Conservation (phyloP, 2,113 vertebrate species). For the Lethenteron reissneri region DNA sequence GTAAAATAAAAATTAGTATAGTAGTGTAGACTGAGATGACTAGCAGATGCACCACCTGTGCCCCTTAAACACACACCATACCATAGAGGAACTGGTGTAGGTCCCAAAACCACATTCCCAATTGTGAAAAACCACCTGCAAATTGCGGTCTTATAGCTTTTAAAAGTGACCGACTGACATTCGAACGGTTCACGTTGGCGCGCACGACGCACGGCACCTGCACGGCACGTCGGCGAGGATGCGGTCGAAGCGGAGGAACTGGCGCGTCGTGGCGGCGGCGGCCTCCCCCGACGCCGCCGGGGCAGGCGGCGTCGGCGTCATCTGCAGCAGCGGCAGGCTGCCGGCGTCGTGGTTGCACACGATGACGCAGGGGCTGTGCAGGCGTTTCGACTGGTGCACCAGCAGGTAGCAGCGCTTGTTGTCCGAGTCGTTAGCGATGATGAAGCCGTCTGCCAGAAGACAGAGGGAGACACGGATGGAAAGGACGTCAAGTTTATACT, state of each 20-base stretch:
- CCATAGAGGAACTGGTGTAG: too few relatives aligned
- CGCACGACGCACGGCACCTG: constrained; percentile 30
- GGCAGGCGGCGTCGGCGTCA: constrained; percentile 12
- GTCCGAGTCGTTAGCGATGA: constrained; percentile 90
- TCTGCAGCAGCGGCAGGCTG: constrained; percentile 53
- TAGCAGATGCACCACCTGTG: too few relatives aligned
- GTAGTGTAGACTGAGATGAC: too few relatives aligned
- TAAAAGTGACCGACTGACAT: too few relatives aligned
- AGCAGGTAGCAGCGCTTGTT: constrained; percentile 96
- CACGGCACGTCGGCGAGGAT: constrained; percentile 90
- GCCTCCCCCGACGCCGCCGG: too few relatives aligned
- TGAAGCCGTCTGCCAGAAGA: constrained; percentile 50
- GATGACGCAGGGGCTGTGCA: constrained; percentile 91
- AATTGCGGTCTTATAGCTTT: too few relatives aligned
- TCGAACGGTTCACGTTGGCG: too few relatives aligned
- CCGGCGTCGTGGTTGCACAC: constrained; percentile 91
- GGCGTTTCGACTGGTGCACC: constrained; percentile 87
- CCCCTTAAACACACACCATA: too few relatives aligned
- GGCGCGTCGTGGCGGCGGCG: constrained; percentile 35
- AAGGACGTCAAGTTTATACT: too few relatives aligned
- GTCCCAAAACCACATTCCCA: too few relatives aligned
- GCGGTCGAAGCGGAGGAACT: constrained; percentile 66
- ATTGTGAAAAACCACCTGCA: too few relatives aligned
- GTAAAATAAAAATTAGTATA: too few relatives aligned
- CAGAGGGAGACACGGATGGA: neutral